Percentiles rank a stretch among this genome's conserved stretches.
phyloP scores from a whole-genome alignment of 2,113 vertebrate species.

The Periophthalmus modestus region DNA sequence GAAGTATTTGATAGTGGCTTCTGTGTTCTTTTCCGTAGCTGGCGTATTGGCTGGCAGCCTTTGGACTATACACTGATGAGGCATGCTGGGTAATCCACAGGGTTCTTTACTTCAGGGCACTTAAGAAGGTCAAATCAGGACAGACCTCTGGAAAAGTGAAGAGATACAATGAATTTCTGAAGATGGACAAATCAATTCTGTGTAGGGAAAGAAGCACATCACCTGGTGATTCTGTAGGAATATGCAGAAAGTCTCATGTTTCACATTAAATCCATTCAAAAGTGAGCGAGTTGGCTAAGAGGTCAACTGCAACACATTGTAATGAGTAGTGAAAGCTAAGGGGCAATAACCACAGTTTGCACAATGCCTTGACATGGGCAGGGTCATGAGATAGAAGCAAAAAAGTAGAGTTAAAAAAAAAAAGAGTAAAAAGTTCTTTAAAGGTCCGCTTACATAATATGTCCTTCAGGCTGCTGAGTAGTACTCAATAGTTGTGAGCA shows the following conservation, averaged over 20 bases:
- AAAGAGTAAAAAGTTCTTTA: not conserved
- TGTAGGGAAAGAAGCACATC: not conserved
- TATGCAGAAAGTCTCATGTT: no score
- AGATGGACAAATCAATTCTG: not conserved
- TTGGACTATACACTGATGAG: constrained; percentile 28
- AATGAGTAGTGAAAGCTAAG: no score
- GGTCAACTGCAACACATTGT: no score
- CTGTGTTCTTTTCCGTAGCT: constrained; percentile 5
- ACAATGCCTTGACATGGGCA: no score
- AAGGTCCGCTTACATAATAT: not conserved
- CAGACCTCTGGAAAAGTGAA: not conserved
- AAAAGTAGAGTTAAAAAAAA: no score
- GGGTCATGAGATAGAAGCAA: no score
- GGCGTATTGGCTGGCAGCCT: constrained; percentile 4
- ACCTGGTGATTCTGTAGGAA: not conserved
- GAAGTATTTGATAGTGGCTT: not conserved
- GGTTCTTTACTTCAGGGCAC: constrained; percentile 17
- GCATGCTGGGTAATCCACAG: constrained; percentile 29
- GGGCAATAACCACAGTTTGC: no score
- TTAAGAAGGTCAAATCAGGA: not conserved
- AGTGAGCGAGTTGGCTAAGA: no score
- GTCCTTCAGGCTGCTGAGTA: not conserved
- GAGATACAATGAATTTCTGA: not conserved
- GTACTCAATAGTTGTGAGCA: not conserved
- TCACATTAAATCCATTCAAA: no score